These are phyloP conservation scores for Eptatretus atami DNA, from an alignment of 2,797 vertebrate species.

Conservation along the genomic window DNA sequence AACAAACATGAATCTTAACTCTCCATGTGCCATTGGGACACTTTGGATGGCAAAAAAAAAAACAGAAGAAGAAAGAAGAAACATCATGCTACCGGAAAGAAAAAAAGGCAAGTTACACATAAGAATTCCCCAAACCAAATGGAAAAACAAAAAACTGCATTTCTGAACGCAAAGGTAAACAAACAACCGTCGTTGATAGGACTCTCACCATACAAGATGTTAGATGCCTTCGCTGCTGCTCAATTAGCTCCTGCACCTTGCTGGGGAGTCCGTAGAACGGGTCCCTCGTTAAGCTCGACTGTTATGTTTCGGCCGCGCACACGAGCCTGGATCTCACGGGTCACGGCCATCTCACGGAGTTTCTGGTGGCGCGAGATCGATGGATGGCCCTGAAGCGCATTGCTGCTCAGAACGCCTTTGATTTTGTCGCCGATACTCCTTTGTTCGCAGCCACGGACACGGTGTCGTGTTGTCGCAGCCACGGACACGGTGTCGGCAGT, in stretches of 20 bases:
- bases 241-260: slow-evolving; percentile 54
- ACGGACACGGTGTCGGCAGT: too few species aligned
- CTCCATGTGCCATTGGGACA: too few species aligned
- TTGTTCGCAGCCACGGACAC: slow-evolving; percentile 11
- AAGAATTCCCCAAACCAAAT: too few species aligned
- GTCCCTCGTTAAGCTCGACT: slow-evolving; percentile 33
- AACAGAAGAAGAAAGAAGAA: too few species aligned
- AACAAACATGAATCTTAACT: too few species aligned
- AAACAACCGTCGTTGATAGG: too few species aligned
- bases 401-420: slow-evolving; percentile 44
- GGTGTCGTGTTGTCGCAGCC: slow-evolving; percentile 11
- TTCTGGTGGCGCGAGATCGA: slow-evolving; percentile 19
- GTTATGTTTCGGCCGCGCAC: slow-evolving; percentile 21
- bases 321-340: slow-evolving; percentile 36
- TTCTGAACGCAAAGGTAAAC: too few species aligned
- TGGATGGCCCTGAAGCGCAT: slow-evolving; percentile 25
- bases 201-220: slow-evolving; percentile 44
- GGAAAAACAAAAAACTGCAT: too few species aligned
- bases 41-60: too few species aligned
- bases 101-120: too few species aligned
- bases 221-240: slow-evolving; percentile 37
- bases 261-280: slow-evolving; percentile 74
- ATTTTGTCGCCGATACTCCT: slow-evolving; percentile 37
- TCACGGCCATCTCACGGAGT: slow-evolving; percentile 33
- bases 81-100: too few species aligned